Conservation (phyloP, 2,888 invertebrate species). For the Erebia epiphron region DNA sequence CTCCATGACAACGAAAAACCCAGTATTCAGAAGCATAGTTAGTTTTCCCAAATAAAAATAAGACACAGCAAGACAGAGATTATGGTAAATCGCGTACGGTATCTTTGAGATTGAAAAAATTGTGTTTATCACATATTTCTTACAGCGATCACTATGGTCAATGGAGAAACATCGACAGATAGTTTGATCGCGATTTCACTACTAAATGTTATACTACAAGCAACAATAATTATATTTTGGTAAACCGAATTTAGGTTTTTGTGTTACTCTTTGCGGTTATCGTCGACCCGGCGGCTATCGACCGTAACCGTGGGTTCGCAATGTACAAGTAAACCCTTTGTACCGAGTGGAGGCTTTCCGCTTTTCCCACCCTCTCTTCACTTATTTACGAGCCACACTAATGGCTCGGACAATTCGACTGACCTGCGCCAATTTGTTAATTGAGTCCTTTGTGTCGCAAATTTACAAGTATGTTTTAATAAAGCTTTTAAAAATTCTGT, state of each 20-base stretch:
- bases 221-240: neutral
- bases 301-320: constrained; percentile 56
- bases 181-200: too few species aligned
- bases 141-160: too few species aligned
- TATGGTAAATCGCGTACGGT: too few species aligned
- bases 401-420: constrained; percentile 28
- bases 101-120: too few species aligned
- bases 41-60: too few species aligned
- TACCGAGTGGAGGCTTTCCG: constrained; percentile 50
- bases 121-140: too few species aligned
- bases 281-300: constrained; percentile 48
- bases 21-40: too few species aligned
- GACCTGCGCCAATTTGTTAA: constrained; percentile 34
- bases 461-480: neutral
- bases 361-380: constrained; percentile 50
- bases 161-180: too few species aligned
- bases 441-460: constrained; percentile 11
- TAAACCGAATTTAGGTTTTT: constrained; percentile 1
- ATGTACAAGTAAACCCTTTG: constrained; percentile 58
- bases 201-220: neutral
- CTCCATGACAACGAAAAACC: too few species aligned
- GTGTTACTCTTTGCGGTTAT: constrained; percentile 27
- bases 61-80: too few species aligned
- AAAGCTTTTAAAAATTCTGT: neutral
- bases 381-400: constrained; percentile 45